These are phyloP conservation scores for Unio pictorum DNA, from an alignment of 2,888 invertebrate genomes.

Conservation along the genomic window DNA sequence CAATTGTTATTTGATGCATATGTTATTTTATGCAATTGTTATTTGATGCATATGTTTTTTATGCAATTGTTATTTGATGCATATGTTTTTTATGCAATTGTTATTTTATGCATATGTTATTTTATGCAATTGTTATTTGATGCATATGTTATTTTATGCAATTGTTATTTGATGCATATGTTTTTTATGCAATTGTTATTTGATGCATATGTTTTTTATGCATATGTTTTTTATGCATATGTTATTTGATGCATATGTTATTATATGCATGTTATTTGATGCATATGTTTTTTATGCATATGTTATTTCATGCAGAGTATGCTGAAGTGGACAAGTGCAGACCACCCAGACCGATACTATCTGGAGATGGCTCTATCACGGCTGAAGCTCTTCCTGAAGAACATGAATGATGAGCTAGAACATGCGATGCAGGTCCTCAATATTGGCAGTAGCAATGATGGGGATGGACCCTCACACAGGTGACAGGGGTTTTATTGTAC, in stretches of 20 bases:
- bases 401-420: constrained; percentile 72
- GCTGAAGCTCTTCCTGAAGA: constrained; percentile 70
- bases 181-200: not conserved
- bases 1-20: too few relatives aligned
- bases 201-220: not conserved
- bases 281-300: not conserved
- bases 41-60: too few relatives aligned
- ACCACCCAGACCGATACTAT: constrained; percentile 71
- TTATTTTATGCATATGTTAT: constrained; percentile 38
- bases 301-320: constrained; percentile 61
- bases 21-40: constrained; percentile 34
- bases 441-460: constrained; percentile 13
- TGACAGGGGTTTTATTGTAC: too few relatives aligned
- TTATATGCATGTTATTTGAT: constrained; percentile 1
- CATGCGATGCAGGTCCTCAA: constrained; percentile 70
- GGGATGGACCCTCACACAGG: too few relatives aligned
- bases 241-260: too few relatives aligned
- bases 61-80: constrained; percentile 7
- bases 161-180: constrained; percentile 24
- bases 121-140: too few relatives aligned
- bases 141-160: not conserved
- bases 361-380: constrained; percentile 67
- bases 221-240: not conserved
- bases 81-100: constrained; percentile 14
- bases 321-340: constrained; percentile 66